A percentile compares a stretch with the other conserved stretches of the same genome.
phyloP scores from a whole-genome alignment of 2,113 vertebrate species.

The Zosterops hypoxanthus region DNA sequence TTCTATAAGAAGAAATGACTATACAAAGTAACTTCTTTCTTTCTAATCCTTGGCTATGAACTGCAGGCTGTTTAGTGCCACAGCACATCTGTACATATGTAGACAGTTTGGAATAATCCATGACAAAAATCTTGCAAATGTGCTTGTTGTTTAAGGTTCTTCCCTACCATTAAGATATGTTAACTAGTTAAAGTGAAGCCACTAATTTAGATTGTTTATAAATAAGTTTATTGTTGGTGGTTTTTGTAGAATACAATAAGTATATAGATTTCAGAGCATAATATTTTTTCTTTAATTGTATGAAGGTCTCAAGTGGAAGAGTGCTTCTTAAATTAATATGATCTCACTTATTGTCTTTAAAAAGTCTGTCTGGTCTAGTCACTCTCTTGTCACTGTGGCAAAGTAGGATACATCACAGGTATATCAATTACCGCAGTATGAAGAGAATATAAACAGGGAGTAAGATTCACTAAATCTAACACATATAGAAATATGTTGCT shows the following conservation, averaged over 20 bases:
- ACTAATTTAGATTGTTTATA: constrained; percentile 18
- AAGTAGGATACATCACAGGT: not conserved
- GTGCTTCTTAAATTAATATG: not conserved
- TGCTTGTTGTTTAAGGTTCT: constrained; percentile 15
- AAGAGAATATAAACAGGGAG: not conserved
- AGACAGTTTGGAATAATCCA: not conserved
- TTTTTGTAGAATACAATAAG: constrained; percentile 7
- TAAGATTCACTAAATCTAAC: not conserved
- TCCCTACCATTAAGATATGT: not conserved
- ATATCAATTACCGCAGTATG: not conserved
- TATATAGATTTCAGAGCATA: not conserved
- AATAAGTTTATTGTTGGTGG: not conserved
- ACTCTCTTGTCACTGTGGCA: not conserved
- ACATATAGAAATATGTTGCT: not conserved
- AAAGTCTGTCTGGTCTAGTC: not conserved
- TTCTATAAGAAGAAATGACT: not conserved
- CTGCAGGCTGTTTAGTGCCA: not conserved
- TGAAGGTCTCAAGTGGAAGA: not conserved
- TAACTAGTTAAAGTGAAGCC: constrained; percentile 1
- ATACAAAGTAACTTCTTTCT: not conserved
- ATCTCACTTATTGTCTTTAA: not conserved
- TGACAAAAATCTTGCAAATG: constrained; percentile 22
- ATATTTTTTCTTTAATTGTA: not conserved
- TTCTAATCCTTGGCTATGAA: not conserved
- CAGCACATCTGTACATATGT: not conserved